A percentile compares a stretch with the other conserved stretches of the same genome.
Conservation (phyloP, 2,888 invertebrate species). For the Argynnis bischoffii region DNA sequence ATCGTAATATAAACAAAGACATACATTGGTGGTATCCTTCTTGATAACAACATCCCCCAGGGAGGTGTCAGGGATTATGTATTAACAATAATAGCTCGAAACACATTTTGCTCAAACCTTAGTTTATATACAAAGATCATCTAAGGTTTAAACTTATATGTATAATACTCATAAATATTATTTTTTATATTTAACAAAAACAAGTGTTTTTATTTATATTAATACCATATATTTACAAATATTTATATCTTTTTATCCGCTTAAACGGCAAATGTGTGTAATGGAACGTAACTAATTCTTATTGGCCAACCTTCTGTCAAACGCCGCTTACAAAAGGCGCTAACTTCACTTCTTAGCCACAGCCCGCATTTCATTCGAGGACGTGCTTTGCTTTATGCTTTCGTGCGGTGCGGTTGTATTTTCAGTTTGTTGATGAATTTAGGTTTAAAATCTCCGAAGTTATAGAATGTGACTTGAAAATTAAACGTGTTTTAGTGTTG, state of each 20-base stretch:
- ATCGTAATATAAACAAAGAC: too few species aligned
- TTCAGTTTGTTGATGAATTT: conserved; percentile 39
- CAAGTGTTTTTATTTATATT: too few species aligned
- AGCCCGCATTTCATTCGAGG: conserved; percentile 36
- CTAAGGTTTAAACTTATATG: too few species aligned
- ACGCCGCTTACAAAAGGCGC: conserved; percentile 8
- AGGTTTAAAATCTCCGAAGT: conserved; percentile 32
- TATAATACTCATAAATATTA: too few species aligned
- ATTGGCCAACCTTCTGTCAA: conserved; percentile 29
- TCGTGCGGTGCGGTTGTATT: conserved; percentile 33
- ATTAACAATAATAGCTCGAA: too few species aligned
- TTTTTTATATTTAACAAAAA: too few species aligned
- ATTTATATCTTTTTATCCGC: background rate
- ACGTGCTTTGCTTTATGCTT: conserved; percentile 40
- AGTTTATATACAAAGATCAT: too few species aligned
- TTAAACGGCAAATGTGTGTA: background rate
- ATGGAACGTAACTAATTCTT: conserved; percentile 17
- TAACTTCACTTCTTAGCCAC: conserved; percentile 32
- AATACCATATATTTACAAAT: background rate
- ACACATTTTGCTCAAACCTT: too few species aligned
- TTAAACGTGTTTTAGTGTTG: conserved; percentile 56
- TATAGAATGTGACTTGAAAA: conserved; percentile 63
- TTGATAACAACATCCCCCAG: too few species aligned
- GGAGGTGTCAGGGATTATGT: too few species aligned
- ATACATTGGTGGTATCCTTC: too few species aligned